Percentiles rank a stretch among this genome's conserved stretches.
Evolutionary conservation across 2,113 vertebrate genomes (phyloP).

Genomic region (Vicugna pacos): DNA sequence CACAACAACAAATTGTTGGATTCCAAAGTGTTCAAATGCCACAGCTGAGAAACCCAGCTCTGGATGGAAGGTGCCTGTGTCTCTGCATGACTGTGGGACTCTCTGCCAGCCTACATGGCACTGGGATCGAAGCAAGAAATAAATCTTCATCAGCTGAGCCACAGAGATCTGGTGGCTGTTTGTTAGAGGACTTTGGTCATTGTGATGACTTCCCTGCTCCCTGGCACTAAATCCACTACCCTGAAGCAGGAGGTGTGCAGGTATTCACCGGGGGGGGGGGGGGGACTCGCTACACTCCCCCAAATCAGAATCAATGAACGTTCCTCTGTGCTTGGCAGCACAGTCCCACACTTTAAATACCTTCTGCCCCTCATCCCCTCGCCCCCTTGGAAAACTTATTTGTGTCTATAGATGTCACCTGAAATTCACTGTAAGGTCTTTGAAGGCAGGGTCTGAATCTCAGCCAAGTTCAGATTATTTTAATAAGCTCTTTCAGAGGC

Average conservation of each 20-base stretch:
- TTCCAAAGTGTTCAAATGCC: background rate
- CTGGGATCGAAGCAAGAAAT: background rate
- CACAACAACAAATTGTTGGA: background rate
- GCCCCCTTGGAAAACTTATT: background rate
- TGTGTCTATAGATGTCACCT: background rate
- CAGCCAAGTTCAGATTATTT: background rate
- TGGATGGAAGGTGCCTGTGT: background rate
- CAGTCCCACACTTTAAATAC: background rate
- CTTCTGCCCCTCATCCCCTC: background rate
- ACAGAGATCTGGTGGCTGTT: background rate
- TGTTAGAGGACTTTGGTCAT: background rate
- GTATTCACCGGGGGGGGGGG: no score
- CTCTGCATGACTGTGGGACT: background rate
- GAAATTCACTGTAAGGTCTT: background rate
- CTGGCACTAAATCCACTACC: fast-evolving
- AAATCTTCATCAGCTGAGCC: background rate
- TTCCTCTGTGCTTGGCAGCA: background rate
- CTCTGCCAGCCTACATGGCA: background rate
- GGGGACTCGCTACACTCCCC: background rate
- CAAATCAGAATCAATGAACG: background rate
- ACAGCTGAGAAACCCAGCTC: background rate
- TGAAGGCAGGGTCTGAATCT: background rate
- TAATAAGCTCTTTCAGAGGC: background rate
- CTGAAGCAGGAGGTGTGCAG: background rate
- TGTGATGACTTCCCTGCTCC: background rate